Evolutionary conservation across 2,113 vertebrate genomes (phyloP), one percentile per base, ranked within the genome.

Genomic region (Cyanoderma ruficeps): DNA sequence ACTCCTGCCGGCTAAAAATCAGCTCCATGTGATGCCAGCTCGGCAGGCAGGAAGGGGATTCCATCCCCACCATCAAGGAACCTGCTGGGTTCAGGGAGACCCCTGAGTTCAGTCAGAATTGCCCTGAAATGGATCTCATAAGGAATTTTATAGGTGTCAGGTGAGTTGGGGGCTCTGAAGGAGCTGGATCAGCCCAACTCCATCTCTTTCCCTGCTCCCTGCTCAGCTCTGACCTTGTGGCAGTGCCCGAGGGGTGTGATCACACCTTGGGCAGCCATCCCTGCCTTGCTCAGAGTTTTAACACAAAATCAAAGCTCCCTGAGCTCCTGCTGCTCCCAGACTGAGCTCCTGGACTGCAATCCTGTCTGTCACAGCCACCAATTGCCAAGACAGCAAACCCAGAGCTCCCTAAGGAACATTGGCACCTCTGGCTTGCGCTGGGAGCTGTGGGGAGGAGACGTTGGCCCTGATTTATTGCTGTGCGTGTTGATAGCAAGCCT

Each of bases 381-480:
- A 2, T 31, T 20, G 16, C 82, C 69, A n/a, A 57, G 53, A 10
- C 1, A 83, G 20, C 77, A 70, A 41, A 78, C 47, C 8, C 50
- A 74, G 78, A 90, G 44, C 55, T 94, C 35, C 9, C 65, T 63
- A 6, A 4, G 61, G 60, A 87, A 1, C 64, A 19, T 0, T 37
- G 70, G 89, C 68, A 89, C 56, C 42, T 63, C 94, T 41, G 78
- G 25, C 41, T 64, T 24, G 20, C 2, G 0, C 47, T 56, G 23
- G 23, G 61, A 84, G 61, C 89, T 82, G n/a, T 44, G 76, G 69
- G 83, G 83, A 68, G 79, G 82, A 87, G 83, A 75, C 57, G 49
- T 55, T 64, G 56, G 60, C 47, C 67, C 83, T 87, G 88, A 96
- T 96, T 96, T 82, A 90, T 87, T 87, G 47, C 60, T 25, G 37